Evolutionary conservation across 2,797 vertebrate genomes (phyloP), one percentile per base, ranked within the genome.

Genomic region (Melopsittacus undulatus): DNA sequence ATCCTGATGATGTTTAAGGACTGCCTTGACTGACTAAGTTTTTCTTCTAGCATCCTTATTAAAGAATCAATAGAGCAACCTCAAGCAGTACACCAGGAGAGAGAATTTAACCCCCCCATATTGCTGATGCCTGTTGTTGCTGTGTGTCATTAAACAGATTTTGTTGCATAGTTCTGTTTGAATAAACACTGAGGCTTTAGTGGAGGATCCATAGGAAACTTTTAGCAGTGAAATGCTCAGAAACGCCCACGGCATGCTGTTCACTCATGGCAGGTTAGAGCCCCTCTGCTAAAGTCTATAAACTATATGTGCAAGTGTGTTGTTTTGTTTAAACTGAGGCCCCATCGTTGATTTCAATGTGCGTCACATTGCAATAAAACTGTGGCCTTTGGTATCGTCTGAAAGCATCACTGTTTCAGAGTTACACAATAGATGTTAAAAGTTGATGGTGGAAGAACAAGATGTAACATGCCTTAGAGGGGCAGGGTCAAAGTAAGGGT

Each of bases 381-480:
- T 1, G 2, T 64, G 83, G 78, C 86, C 83, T 93, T 92, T 0
- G 0, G 81, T 93, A 74, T 92, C 91, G 94, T 75, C 89, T 83
- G 91, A 72, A 92, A 79, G 70, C 94, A 84, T 94, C 83, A 32
- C 74, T 92, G 67, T 48, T 56, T 34, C 1, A 8, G 54, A 93
- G 81, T 96, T 89, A 45, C 86, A 82, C 90, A 92, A 90, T 38
- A 90, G 92, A 75, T 0, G 2, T 92, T 95, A 89, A 89, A 93
- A 54, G 48, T 49, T 66, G 75, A 85, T 80, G 88, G 66, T 83
- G 85, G 90, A 24, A 93, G 94, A 95, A 94, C 94, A 80, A 94
- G 83, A 90, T 80, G 94, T 96, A 96, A 94, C 93, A 59, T 94
- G 73, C 92, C 88, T 74, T 89, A 87, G 83, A 90, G 94, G 22